A percentile compares a stretch with the other conserved stretches of the same genome.
These are phyloP conservation scores for Itoplectis maculator DNA, from an alignment of 2,888 invertebrate genomes.

Conservation along the genomic window DNA sequence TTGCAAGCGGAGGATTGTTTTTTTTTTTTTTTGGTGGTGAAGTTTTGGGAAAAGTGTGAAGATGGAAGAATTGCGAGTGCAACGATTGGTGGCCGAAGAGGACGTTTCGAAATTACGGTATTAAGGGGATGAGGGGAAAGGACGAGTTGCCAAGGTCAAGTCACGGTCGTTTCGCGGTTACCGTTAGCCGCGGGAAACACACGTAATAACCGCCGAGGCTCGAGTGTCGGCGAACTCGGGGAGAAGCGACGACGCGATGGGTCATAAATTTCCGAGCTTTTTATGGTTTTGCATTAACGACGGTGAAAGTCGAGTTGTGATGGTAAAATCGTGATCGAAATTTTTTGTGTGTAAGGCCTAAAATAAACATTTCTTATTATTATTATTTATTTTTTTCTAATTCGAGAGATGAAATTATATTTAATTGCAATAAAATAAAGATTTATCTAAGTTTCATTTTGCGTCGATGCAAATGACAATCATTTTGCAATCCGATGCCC, in stretches of 20 bases:
- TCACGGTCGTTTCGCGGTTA: constrained; percentile 28
- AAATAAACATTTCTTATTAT: not conserved
- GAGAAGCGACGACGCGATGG: too few relatives aligned
- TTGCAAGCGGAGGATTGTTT: not conserved
- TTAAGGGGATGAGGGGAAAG: constrained; percentile 23
- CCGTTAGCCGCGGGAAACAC: constrained; percentile 55
- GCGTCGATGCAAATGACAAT: not conserved
- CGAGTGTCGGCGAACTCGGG: not conserved
- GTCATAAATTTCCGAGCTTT: too few relatives aligned
- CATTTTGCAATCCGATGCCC: constrained; percentile 11
- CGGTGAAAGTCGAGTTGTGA: too few relatives aligned
- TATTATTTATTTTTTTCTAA: not conserved
- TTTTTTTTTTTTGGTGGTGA: constrained; percentile 18
- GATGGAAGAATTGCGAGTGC: constrained; percentile 20
- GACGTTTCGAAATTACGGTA: constrained; percentile 54
- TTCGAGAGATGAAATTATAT: not conserved
- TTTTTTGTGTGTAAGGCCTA: not conserved
- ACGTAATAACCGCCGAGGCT: constrained; percentile 38
- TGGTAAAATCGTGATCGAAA: too few relatives aligned
- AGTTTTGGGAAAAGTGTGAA: constrained; percentile 2
- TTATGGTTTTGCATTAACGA: not conserved
- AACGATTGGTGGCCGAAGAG: constrained; percentile 38
- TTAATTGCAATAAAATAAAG: too few relatives aligned
- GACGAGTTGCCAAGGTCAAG: constrained; percentile 53
- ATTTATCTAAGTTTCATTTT: not conserved